These are phyloP conservation scores for Heterodera filipjevi DNA, from an alignment of 2,888 invertebrate genomes.

Conservation along the genomic window DNA sequence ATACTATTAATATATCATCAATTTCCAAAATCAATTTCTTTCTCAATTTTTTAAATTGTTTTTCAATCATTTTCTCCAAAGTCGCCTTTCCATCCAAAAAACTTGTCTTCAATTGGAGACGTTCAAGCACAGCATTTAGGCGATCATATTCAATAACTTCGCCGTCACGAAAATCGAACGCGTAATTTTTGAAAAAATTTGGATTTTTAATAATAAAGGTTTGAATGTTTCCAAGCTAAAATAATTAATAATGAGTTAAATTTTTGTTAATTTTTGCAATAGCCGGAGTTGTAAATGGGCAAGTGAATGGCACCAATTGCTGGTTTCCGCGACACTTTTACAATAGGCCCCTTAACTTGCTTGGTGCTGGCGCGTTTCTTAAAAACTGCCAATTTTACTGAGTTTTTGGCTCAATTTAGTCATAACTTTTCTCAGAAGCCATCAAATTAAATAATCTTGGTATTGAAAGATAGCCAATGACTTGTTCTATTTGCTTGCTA, in stretches of 20 bases:
- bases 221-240: neutral
- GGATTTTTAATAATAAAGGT: neutral
- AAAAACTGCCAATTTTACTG: no score
- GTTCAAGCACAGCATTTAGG: neutral
- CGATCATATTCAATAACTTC: conserved; percentile 3
- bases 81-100: neutral
- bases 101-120: neutral
- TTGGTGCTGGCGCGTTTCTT: no score
- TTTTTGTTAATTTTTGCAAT: neutral
- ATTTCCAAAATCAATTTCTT: neutral
- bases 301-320: no score
- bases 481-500: no score
- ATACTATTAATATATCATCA: neutral
- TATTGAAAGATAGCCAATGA: no score
- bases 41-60: neutral
- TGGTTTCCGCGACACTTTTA: no score
- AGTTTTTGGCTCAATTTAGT: no score
- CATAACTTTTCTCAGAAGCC: no score
- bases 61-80: neutral
- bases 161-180: neutral
- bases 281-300: no score
- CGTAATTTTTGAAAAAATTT: conserved; percentile 7
- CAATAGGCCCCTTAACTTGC: no score
- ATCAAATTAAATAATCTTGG: no score
- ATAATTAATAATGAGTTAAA: neutral